Evolutionary conservation across 2,113 vertebrate genomes (phyloP).

Genomic region (Euleptes europaea): DNA sequence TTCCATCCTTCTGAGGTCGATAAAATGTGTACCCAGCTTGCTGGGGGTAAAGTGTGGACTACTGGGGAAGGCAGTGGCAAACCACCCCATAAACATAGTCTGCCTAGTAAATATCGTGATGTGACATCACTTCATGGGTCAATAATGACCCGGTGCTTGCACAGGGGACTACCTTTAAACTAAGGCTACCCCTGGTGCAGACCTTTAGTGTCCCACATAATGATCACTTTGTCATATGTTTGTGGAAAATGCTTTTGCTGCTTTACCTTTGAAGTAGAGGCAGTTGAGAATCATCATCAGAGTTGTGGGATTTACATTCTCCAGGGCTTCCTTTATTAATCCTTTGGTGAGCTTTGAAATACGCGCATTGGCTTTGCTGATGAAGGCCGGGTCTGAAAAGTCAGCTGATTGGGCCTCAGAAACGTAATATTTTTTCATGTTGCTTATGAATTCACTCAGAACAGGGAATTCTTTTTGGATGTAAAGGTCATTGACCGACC

Average conservation of each 20-base stretch:
- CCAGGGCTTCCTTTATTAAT: slow-evolving; percentile 89
- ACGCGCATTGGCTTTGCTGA: slow-evolving; percentile 84
- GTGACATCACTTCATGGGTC: no score
- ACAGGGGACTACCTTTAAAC: no score
- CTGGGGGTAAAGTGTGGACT: no score
- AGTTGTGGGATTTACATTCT: slow-evolving; percentile 83
- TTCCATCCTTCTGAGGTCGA: no score
- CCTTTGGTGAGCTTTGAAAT: slow-evolving; percentile 92
- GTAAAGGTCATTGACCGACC: slow-evolving; percentile 90
- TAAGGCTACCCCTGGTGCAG: background rate
- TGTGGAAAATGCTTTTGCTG: background rate
- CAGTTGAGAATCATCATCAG: slow-evolving; percentile 95
- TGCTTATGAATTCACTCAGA: slow-evolving; percentile 78
- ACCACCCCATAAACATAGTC: no score
- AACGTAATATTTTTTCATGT: slow-evolving; percentile 87
- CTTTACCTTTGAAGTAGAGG: slow-evolving; percentile 95
- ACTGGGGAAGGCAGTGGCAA: no score
- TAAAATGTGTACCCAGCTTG: no score
- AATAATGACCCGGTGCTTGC: no score
- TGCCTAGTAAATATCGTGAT: no score
- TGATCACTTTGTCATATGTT: background rate
- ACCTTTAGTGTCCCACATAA: background rate
- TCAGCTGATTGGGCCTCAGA: slow-evolving; percentile 88
- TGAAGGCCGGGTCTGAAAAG: slow-evolving; percentile 86
- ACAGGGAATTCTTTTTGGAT: slow-evolving; percentile 80